A percentile compares a stretch with the other conserved stretches of the same genome.
Evolutionary conservation across 1,140 invertebrate genomes (phyloP).

Genomic region (Drosophila lini): DNA sequence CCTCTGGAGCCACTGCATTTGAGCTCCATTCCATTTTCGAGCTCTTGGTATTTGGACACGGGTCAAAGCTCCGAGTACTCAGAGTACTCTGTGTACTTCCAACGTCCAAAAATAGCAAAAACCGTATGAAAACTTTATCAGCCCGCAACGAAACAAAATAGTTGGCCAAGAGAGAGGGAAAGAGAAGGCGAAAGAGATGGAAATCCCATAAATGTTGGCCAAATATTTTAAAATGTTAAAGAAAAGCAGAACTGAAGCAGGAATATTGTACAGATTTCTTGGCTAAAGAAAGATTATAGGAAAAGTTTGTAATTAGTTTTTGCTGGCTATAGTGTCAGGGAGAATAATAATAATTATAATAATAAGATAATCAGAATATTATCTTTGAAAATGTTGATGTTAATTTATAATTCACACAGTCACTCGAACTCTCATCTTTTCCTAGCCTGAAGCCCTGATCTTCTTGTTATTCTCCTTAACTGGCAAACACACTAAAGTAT

Average conservation of each 20-base stretch:
- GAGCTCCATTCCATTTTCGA: constrained; percentile 11
- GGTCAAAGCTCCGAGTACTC: constrained; percentile 18
- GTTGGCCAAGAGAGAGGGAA: constrained; percentile 3
- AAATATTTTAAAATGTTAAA: constrained; percentile 36
- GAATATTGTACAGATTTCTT: constrained; percentile 17
- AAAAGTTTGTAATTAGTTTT: constrained; percentile 43
- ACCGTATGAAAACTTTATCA: constrained; percentile 44
- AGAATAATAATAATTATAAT: not conserved
- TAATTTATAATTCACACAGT: not conserved
- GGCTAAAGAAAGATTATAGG: constrained; percentile 16
- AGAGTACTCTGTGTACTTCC: constrained; percentile 22
- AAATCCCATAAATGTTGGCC: constrained; percentile 41
- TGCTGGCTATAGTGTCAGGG: not conserved
- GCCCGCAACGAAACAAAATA: constrained; percentile 33
- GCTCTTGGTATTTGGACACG: constrained; percentile 23
- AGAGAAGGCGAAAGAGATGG: not conserved
- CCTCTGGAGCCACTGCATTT: constrained; percentile 10
- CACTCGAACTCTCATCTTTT: too few relatives aligned
- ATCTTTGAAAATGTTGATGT: not conserved
- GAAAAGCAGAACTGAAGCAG: not conserved
- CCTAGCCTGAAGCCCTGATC: too few relatives aligned
- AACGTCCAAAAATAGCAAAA: constrained; percentile 33
- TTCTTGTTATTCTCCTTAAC: not conserved
- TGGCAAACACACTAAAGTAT: not conserved
- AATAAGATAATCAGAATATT: not conserved